Conservation (phyloP, 2,113 vertebrate genomes). For the Phrynosoma platyrhinos region DNA sequence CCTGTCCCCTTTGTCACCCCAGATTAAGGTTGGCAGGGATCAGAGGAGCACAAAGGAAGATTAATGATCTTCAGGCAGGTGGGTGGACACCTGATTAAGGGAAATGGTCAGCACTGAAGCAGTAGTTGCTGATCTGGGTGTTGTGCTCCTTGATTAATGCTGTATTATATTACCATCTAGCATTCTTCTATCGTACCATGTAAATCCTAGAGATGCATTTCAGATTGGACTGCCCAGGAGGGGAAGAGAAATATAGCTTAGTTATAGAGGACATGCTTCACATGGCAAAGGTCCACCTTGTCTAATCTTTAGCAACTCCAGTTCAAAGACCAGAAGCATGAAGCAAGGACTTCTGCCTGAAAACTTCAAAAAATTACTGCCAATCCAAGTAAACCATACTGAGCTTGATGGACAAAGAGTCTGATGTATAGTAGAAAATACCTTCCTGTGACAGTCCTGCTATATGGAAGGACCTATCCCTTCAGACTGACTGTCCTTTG, state of each 20-base stretch:
- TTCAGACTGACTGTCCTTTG: neutral
- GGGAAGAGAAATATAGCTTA: neutral
- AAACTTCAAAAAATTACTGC: neutral
- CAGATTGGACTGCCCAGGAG: neutral
- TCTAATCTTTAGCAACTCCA: neutral
- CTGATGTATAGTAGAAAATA: neutral
- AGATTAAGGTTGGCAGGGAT: slow-evolving; percentile 2
- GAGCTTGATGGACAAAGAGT: neutral
- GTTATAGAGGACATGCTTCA: neutral
- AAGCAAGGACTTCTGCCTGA: neutral
- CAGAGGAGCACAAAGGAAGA: slow-evolving; percentile 6
- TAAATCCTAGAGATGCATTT: no score
- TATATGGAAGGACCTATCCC: neutral
- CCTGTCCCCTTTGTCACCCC: slow-evolving; percentile 8
- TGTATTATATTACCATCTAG: neutral
- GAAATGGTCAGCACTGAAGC: no score
- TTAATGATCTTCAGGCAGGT: neutral
- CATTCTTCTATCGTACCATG: neutral
- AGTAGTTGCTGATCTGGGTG: neutral
- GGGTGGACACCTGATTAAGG: neutral
- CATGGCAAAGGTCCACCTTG: neutral
- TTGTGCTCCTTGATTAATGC: neutral
- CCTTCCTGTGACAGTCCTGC: neutral
- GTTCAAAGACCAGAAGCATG: neutral
- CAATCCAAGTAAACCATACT: neutral